phyloP scores from a whole-genome alignment of 30 jellyfish, hydroid and myxozoan species.

The Pseudorhiza aurosa region DNA sequence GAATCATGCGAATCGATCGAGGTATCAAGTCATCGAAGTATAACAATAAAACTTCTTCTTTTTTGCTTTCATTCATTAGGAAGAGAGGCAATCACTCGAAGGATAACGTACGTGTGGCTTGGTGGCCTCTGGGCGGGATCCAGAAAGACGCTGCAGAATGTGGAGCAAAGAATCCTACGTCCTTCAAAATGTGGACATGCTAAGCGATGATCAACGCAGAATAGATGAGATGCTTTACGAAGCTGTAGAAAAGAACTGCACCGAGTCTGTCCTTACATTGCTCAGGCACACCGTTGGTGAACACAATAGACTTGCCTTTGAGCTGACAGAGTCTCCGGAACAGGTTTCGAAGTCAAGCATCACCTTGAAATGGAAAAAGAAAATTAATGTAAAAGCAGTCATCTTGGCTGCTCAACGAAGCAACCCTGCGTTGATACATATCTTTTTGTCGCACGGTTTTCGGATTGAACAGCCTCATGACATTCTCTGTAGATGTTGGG shows the following conservation, averaged over 20 bases:
- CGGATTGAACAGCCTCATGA: constrained; percentile 66
- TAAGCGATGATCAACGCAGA: not conserved
- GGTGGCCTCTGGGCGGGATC: no score
- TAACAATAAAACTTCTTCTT: no score
- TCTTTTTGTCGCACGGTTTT: constrained; percentile 72
- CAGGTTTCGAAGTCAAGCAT: not conserved
- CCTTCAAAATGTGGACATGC: not conserved
- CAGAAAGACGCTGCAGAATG: no score
- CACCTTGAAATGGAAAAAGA: constrained; percentile 36
- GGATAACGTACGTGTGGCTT: no score
- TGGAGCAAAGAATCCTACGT: not conserved
- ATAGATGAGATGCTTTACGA: constrained; percentile 25
- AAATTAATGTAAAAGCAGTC: constrained; percentile 44
- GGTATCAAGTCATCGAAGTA: no score
- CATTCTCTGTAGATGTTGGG: constrained; percentile 63
- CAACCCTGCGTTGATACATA: constrained; percentile 35
- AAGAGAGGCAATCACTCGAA: no score
- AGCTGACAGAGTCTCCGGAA: not conserved
- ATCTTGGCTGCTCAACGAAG: constrained; percentile 75
- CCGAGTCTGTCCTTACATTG: not conserved
- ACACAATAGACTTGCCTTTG: no score
- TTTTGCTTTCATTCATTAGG: no score
- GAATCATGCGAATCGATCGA: no score
- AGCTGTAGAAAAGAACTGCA: constrained; percentile 36
- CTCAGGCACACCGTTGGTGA: not conserved